A percentile compares a stretch with the other conserved stretches of the same genome.
Conservation (phyloP, 2,113 vertebrate species). For the Rissa tridactyla region DNA sequence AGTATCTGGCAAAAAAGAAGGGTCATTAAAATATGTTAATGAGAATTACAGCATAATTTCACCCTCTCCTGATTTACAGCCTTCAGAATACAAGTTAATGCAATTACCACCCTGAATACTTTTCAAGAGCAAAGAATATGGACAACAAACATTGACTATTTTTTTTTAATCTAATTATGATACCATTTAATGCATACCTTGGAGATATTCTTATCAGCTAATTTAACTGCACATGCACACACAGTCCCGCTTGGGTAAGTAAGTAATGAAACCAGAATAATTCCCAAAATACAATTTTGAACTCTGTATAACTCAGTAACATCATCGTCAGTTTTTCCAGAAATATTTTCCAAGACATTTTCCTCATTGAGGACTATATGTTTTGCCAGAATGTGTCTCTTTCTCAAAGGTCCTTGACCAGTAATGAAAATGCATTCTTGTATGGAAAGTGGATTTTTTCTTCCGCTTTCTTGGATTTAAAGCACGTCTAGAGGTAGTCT, state of each 20-base stretch:
- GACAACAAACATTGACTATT: background rate
- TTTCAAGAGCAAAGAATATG: background rate
- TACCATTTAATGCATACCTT: background rate
- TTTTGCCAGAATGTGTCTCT: background rate
- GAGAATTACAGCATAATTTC: background rate
- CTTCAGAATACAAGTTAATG: background rate
- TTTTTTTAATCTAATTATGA: background rate
- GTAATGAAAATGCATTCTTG: background rate
- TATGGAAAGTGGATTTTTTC: background rate
- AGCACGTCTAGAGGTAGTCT: background rate
- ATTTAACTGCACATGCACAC: background rate
- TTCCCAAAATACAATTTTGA: background rate
- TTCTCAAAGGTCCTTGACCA: background rate
- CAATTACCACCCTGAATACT: background rate
- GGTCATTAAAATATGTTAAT: background rate
- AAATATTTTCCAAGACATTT: background rate
- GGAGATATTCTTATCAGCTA: background rate
- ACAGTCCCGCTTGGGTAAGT: background rate
- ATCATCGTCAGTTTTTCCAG: background rate
- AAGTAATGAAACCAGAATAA: background rate
- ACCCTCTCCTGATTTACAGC: background rate
- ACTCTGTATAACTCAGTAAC: background rate
- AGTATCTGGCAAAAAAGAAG: background rate
- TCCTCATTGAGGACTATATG: background rate
- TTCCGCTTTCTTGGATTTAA: background rate